Evolutionary conservation across 2,888 invertebrate species (phyloP).

Genomic region (Entomobrya proxima): DNA sequence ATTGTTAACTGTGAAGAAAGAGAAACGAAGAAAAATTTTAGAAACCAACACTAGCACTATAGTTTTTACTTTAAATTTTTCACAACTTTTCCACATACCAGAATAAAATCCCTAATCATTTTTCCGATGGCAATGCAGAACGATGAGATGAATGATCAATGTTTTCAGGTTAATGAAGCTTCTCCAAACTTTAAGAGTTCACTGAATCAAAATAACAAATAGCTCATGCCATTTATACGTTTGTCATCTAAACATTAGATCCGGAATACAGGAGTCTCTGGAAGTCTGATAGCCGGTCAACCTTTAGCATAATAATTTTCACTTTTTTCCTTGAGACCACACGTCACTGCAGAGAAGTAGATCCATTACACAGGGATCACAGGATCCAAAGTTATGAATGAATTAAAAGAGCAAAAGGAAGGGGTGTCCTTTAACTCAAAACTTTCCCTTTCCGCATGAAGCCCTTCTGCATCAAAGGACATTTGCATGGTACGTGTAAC

Average conservation of each 20-base stretch:
- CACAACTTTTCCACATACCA: conserved; percentile 30
- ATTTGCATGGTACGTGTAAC: not conserved
- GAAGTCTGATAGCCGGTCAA: not conserved
- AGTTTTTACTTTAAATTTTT: not conserved
- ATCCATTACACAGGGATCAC: not conserved
- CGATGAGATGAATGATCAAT: not conserved
- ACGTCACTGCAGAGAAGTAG: not conserved
- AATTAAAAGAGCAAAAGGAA: not conserved
- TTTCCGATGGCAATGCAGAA: not conserved
- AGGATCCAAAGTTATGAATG: conserved; percentile 36
- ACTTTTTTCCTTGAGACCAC: conserved; percentile 60
- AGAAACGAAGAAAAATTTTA: not conserved
- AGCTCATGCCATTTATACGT: not conserved
- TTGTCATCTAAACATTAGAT: not conserved
- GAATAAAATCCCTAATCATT: conserved; percentile 44
- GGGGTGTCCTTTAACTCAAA: not conserved
- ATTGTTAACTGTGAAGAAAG: conserved; percentile 24
- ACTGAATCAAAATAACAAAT: not conserved
- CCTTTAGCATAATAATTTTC: conserved; percentile 47
- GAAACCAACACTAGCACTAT: not conserved
- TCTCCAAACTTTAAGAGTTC: not conserved
- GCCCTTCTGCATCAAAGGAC: not conserved
- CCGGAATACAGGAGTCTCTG: not conserved
- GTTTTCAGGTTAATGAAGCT: not conserved
- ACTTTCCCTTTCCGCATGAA: conserved; percentile 41